Evolutionary conservation across 2,797 vertebrate genomes (phyloP), one percentile per base, ranked within the genome.

Genomic region (Gadopsis marmoratus): DNA sequence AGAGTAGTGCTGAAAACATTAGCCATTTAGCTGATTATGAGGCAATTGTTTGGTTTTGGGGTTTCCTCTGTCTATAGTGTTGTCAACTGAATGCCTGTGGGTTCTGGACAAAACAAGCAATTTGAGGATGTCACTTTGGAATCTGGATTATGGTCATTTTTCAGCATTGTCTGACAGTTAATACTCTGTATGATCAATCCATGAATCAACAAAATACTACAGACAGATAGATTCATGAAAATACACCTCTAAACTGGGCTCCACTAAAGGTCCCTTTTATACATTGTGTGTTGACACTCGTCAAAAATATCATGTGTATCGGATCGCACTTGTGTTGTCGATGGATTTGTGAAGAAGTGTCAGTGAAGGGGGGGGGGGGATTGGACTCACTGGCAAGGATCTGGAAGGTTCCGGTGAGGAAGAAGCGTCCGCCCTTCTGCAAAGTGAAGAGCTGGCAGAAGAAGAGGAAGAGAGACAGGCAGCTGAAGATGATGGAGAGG

Each of bases 401-500:
- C 93, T 99, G 98, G 95, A 99, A 99, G 89, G 96, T 86, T 86
- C 98, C 98, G 4, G 98, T 99, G 91, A 99, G 76, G 88, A 99
- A 98, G 94, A 99, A 99, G 39, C 98, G 94, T 70, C 98, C 98
- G 0, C 98, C 98, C 91, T 99, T 99, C 93, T 98, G 97, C 89
- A 99, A 95, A 0, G 98, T 98, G 94, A 99, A 99, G 84, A 99
- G 97, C 94, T 99, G 98, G 94, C 97, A 98, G 94, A 99, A 99
- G 95, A 99, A 99, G 76, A 98, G 95, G 94, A 99, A 95, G 91
- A 99, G 93, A 19, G 98, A 96, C 76, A 99, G 83, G 83, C 97
- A 93, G 43, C 98, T 98, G 96, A 99, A 99, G 96, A 99, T 97
- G 91, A 99, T 94, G 72, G 98, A 97, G 75, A 99, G 96, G 93